phyloP scores from a whole-genome alignment of 2,113 vertebrate genomes.

The Apodemus speciosus region DNA sequence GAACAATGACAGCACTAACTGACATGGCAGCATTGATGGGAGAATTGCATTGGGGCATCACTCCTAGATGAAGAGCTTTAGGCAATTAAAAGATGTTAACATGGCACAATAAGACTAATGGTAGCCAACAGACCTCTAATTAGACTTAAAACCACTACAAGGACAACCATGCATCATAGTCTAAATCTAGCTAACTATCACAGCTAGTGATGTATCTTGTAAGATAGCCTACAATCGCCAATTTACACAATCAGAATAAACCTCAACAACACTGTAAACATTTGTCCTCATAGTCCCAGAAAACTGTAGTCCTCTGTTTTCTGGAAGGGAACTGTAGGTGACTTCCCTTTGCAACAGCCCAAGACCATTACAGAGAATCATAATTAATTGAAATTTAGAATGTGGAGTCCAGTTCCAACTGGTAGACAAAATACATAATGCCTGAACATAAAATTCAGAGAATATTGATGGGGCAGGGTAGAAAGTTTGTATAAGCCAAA shows the following conservation, averaged over 20 bases:
- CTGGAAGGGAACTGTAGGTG: no score
- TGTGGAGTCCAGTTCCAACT: background rate
- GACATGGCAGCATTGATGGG: background rate
- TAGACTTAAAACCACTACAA: background rate
- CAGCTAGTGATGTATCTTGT: background rate
- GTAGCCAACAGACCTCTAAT: background rate
- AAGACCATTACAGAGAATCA: background rate
- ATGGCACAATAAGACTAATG: background rate
- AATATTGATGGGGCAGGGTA: background rate
- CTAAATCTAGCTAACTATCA: background rate
- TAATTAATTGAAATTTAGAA: background rate
- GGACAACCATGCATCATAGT: background rate
- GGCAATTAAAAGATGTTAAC: background rate
- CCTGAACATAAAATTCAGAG: background rate
- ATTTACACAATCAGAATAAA: background rate
- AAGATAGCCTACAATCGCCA: background rate
- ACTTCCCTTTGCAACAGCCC: background rate
- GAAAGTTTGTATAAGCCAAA: background rate
- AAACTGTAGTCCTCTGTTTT: no score
- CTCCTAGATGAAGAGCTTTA: background rate
- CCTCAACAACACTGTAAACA: background rate
- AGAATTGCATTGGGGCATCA: background rate
- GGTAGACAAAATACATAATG: background rate
- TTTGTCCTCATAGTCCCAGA: background rate
- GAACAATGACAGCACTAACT: background rate